Conservation (phyloP, 2,113 vertebrate genomes). For the Tragelaphus imberbis region DNA sequence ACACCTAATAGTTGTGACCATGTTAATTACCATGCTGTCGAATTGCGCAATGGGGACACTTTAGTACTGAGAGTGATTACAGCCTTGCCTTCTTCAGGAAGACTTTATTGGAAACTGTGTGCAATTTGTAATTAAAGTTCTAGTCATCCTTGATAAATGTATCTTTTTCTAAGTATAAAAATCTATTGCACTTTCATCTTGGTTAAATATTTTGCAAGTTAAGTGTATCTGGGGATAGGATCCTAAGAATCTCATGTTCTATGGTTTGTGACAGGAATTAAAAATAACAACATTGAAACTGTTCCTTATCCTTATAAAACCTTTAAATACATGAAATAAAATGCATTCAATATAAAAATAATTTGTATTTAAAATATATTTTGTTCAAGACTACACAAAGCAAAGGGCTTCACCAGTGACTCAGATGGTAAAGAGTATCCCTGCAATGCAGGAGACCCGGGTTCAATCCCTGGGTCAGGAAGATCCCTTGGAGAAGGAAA, state of each 20-base stretch:
- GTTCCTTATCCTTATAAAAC: not conserved
- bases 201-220: not conserved
- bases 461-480: not conserved
- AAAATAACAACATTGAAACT: not conserved
- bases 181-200: constrained; percentile 33
- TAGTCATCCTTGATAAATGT: constrained; percentile 34
- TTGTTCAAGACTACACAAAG: not conserved
- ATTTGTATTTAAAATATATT: not conserved
- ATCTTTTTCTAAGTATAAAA: constrained; percentile 34
- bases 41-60: constrained; percentile 45
- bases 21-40: constrained; percentile 65
- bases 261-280: not conserved
- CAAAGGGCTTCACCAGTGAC: not conserved
- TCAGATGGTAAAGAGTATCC: not conserved
- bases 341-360: not conserved
- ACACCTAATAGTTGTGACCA: constrained; percentile 44
- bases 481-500: not conserved
- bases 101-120: constrained; percentile 37
- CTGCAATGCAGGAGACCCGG: not conserved
- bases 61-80: constrained; percentile 48
- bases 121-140: constrained; percentile 61
- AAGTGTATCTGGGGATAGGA: not conserved
- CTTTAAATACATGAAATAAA: not conserved
- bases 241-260: not conserved
- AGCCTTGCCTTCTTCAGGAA: constrained; percentile 44